Percentiles rank a stretch among this genome's conserved stretches.
Evolutionary conservation across 1,140 invertebrate genomes (phyloP).

Genomic region (Drosophila watanabei): DNA sequence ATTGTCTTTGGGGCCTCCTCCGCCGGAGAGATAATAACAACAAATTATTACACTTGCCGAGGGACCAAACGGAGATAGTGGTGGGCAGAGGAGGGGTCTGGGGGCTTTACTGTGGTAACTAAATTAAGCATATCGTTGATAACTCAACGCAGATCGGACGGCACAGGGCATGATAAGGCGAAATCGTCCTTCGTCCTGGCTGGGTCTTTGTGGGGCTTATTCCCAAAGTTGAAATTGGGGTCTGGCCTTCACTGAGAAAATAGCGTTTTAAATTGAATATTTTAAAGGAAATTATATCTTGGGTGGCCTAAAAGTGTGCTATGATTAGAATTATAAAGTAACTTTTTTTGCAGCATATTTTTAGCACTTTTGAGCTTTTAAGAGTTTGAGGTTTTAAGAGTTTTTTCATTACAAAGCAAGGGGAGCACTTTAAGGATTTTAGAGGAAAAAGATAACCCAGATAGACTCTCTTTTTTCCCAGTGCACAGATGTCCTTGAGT

Average conservation of each 20-base stretch:
- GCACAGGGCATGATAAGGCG: conserved; percentile 26
- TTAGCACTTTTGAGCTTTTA: not conserved
- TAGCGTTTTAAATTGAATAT: too few species aligned
- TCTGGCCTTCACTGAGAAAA: conserved; percentile 7
- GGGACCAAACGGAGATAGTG: conserved; percentile 26
- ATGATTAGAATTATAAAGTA: not conserved
- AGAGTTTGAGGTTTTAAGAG: not conserved
- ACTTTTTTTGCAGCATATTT: not conserved
- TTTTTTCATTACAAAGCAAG: not conserved
- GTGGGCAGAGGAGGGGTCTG: not conserved
- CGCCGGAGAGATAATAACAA: conserved; percentile 55
- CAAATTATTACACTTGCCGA: conserved; percentile 66
- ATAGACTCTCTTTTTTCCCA: not conserved
- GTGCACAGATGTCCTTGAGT: conserved; percentile 11
- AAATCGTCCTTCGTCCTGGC: conserved; percentile 38
- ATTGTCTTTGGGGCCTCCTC: conserved; percentile 63
- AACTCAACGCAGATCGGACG: conserved; percentile 71
- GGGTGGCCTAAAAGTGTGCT: not conserved
- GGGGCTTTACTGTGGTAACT: conserved; percentile 32
- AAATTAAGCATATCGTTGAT: conserved; percentile 71
- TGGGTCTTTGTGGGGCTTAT: conserved; percentile 17
- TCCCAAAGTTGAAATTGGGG: conserved; percentile 22
- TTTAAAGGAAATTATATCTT: too few species aligned
- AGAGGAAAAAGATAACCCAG: not conserved
- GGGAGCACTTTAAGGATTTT: not conserved